Evolutionary conservation across 2,113 vertebrate genomes (phyloP).

Genomic region (Micronycteris hirsuta): DNA sequence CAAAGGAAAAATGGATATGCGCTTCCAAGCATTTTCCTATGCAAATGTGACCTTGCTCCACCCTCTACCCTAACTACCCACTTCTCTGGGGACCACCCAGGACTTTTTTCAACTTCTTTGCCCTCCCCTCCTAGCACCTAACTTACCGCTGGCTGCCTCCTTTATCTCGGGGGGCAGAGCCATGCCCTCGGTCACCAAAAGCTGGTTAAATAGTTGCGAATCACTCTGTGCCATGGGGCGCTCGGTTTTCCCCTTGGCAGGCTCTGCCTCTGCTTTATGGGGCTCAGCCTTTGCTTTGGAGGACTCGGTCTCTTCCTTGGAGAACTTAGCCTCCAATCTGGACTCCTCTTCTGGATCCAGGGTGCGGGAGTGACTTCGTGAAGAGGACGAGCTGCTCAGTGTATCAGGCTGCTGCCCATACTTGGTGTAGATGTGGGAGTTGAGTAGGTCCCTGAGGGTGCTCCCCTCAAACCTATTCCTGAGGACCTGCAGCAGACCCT

Average conservation of each 20-base stretch:
- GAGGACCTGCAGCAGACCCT: constrained; percentile 85
- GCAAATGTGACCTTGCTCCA: not conserved
- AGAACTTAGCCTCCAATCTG: not conserved
- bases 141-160: constrained; percentile 86
- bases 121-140: not conserved
- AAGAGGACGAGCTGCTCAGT: not conserved
- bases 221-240: constrained; percentile 46
- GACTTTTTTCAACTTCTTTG: not conserved
- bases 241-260: constrained; percentile 78
- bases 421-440: constrained; percentile 85
- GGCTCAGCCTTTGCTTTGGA: constrained; percentile 77
- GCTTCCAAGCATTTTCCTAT: not conserved
- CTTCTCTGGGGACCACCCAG: rapidly evolving
- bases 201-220: constrained; percentile 80
- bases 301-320: constrained; percentile 68
- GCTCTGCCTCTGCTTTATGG: constrained; percentile 55
- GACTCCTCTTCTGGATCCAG: constrained; percentile 38
- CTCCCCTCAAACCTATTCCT: constrained; percentile 83
- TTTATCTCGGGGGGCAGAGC: constrained; percentile 79
- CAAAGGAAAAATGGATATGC: not conserved
- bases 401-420: constrained; percentile 56
- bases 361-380: constrained; percentile 22
- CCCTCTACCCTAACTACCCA: not conserved
- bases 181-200: constrained; percentile 85
- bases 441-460: constrained; percentile 82